Base-by-base conservation (phyloP, 1,140 invertebrate genomes). In the Bacillus rossius region DNA sequence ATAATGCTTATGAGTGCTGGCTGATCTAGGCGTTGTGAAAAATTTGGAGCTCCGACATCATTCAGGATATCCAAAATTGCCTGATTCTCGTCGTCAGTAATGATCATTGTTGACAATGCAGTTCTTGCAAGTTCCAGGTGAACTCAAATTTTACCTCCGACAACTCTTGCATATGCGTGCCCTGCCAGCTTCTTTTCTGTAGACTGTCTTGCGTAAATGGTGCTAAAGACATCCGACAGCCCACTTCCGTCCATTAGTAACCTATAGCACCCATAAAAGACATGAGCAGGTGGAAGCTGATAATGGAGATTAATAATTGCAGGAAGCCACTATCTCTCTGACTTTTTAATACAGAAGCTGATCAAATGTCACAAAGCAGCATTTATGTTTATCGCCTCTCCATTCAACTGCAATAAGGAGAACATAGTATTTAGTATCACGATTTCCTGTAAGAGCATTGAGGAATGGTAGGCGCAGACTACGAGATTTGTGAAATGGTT, bases 201-300 rank as follows among this genome's bases (percentile, higher is more conserved):
- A 38, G 66, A 62, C 34, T 65, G 62, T 49, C 57, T 22, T 7
- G 66, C 70, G 66, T 67, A 72, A 49, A 73, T 65, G 10, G 29
- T 57, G 43, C 16, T 48, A 5, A 65, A 65, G 10, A 68, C 37
- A 57, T 75, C 70, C 51, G 69, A 66, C 7, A 75, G 50, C 25
- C 72, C 72, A 63, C 69, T 72, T 1, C 66, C 70, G 23, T 45
- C 48, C 72, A 75, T 75, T 23, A 74, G 42, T 63, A 54, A 14
- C 72, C 73, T 51, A 75, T 69, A 42, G 38, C 60, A 45, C 70
- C 73, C 41, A 76, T 25, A 53, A 72, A 76, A n/a, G 71, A 73
- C 67, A 75, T 73, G 10, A 73, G 16, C 13, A 70, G 42, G 62
- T 75, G 67, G 58, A 72, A 73, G 45, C 66, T 26, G 20, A 50